Evolutionary conservation across 2,797 vertebrate genomes (phyloP).

Genomic region (Epinephelus coioides): DNA sequence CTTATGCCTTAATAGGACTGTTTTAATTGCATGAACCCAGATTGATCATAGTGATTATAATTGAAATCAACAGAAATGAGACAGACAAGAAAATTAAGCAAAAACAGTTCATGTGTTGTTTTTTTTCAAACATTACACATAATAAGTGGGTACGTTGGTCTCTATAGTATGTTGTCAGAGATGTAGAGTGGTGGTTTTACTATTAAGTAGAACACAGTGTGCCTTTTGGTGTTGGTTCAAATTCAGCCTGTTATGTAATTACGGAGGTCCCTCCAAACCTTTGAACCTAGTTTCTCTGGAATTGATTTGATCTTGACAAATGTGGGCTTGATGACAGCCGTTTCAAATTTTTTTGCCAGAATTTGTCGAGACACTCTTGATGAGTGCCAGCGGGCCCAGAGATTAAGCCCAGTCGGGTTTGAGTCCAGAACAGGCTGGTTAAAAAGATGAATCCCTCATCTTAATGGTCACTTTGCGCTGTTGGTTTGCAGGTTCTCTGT

Average conservation of each 20-base stretch:
- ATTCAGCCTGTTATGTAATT: constrained; percentile 26
- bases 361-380: background rate
- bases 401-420: background rate
- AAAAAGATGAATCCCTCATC: background rate
- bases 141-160: no score
- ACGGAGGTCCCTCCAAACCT: constrained; percentile 14
- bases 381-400: background rate
- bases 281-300: constrained; percentile 28
- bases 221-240: constrained; percentile 16
- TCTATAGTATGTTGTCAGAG: no score
- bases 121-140: background rate
- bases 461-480: background rate
- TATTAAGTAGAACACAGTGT: background rate
- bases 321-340: background rate
- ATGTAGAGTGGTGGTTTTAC: background rate
- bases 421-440: background rate
- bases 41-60: background rate
- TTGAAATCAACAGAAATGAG: background rate
- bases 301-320: background rate
- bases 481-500: background rate
- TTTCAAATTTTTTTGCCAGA: background rate
- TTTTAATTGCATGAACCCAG: background rate
- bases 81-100: background rate
- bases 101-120: background rate
- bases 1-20: background rate